Conservation (phyloP, 2,797 vertebrate genomes). For the Enoplosus armatus region DNA sequence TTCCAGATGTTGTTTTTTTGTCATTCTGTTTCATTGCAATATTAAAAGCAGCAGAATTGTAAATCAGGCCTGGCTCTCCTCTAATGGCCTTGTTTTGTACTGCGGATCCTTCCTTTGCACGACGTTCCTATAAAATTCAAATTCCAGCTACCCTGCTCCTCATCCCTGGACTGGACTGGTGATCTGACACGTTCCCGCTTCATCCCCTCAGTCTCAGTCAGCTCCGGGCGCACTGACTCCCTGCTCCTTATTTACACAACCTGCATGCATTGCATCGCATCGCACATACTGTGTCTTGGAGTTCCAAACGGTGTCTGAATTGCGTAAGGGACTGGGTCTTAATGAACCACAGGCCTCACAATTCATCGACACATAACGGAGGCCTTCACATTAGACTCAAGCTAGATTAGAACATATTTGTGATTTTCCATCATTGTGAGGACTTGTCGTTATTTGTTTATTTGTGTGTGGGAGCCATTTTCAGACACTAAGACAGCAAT, state of each 20-base stretch:
- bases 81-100: background rate
- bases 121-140: background rate
- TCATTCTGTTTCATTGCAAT: background rate
- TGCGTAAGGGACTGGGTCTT: background rate
- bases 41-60: background rate
- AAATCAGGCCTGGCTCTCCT: background rate
- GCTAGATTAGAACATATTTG: background rate
- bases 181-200: slow-evolving; percentile 12
- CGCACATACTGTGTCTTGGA: background rate
- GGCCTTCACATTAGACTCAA: background rate
- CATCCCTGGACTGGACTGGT: background rate
- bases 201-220: background rate
- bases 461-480: too few species aligned
- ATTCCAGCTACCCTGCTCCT: background rate
- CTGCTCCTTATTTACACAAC: background rate
- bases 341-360: background rate
- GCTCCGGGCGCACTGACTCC: background rate
- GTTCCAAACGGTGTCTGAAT: background rate
- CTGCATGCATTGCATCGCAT: background rate
- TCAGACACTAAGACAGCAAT: background rate
- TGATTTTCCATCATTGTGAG: background rate
- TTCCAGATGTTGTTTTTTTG: too few species aligned
- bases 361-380: background rate
- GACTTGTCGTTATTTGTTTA: background rate
- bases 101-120: background rate